A percentile compares a stretch with the other conserved stretches of the same genome.
phyloP scores from a whole-genome alignment of 2,888 invertebrate species.

The Chaetoderma sp. region DNA sequence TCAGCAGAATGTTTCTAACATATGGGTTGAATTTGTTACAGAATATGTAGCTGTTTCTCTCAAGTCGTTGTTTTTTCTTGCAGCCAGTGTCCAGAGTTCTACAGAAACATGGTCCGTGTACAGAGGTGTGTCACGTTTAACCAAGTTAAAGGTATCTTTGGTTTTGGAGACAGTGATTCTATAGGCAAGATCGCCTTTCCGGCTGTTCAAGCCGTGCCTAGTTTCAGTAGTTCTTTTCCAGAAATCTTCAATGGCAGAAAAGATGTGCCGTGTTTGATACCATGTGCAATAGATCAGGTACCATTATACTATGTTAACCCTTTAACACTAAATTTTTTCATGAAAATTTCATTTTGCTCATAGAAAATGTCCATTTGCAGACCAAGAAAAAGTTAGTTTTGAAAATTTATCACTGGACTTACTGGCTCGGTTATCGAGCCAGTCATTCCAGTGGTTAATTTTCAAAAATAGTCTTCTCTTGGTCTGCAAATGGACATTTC shows the following conservation, averaged over 20 bases:
- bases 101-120: slow-evolving; percentile 90
- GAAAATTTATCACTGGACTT: no score
- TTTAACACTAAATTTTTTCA: no score
- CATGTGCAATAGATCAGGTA: slow-evolving; percentile 97
- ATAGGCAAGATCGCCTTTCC: slow-evolving; percentile 98
- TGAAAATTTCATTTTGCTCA: no score
- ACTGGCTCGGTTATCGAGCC: no score
- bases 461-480: no score
- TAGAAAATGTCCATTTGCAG: no score
- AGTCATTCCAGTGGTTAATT: no score
- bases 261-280: slow-evolving; percentile 86
- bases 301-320: neutral
- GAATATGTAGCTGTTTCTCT: no score
- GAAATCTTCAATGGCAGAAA: slow-evolving; percentile 84
- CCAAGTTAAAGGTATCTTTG: slow-evolving; percentile 98
- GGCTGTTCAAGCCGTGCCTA: slow-evolving; percentile 94
- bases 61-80: slow-evolving; percentile 62
- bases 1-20: no score
- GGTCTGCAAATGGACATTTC: no score
- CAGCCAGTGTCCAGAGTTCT: slow-evolving; percentile 89
- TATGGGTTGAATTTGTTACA: no score
- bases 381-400: no score
- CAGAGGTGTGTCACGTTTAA: slow-evolving; percentile 97
- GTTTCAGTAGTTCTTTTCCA: slow-evolving; percentile 78
- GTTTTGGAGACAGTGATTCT: slow-evolving; percentile 94